phyloP scores from a whole-genome alignment of 2,113 vertebrate species.

The Cavia aperea region DNA sequence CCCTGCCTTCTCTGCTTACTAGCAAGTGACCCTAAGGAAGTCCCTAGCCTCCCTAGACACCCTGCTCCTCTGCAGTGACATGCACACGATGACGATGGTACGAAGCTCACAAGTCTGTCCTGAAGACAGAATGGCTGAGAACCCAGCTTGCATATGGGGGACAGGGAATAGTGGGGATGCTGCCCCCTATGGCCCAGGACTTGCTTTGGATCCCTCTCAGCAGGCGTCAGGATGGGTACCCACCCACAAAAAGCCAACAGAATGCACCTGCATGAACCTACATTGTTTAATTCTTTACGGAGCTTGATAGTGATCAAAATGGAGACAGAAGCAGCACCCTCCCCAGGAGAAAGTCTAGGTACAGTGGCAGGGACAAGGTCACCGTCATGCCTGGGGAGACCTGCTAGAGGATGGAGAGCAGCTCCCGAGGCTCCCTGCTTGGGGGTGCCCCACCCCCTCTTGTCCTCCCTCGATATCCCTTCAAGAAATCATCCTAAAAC shows the following conservation, averaged over 20 bases:
- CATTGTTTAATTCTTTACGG: background rate
- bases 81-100: background rate
- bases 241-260: background rate
- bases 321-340: too few relatives aligned
- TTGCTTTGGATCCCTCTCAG: background rate
- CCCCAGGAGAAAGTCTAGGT: background rate
- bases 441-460: rapidly evolving
- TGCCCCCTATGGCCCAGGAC: rapidly evolving
- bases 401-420: background rate
- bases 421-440: background rate
- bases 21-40: background rate
- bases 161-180: rapidly evolving
- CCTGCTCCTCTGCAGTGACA: background rate
- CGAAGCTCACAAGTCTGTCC: background rate
- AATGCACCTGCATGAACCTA: background rate
- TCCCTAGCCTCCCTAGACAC: background rate
- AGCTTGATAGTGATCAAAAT: background rate
- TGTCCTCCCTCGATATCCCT: background rate
- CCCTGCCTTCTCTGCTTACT: background rate
- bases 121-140: background rate
- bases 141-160: too few relatives aligned
- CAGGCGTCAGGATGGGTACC: rapidly evolving
- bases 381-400: background rate
- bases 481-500: background rate
- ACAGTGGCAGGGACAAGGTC: background rate